Evolutionary conservation across 2,888 invertebrate genomes (phyloP), one percentile per base, ranked within the genome.

Genomic region (Erebia palarica): DNA sequence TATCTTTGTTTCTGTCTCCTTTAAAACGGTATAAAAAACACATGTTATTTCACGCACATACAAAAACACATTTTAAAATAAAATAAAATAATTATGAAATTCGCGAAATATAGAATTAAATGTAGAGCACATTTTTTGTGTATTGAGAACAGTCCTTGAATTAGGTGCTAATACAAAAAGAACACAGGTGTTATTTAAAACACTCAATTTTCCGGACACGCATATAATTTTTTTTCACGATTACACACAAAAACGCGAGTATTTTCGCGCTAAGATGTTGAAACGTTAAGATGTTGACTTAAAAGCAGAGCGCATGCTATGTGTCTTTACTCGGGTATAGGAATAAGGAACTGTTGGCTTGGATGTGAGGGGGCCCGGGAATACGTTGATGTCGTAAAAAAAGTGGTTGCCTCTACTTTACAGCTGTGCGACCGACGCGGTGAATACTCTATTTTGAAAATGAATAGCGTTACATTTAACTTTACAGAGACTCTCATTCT

Each of bases 361-460:
- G 86, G 88, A 87, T 83, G 82, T 81, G 83, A 84, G 86, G 83
- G 89, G 67, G 90, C 85, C 87, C 84, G 86, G 88, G 90, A 86
- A 88, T 89, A 89, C 88, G 90, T 89, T 88, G 89, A 86, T 84
- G 81, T 78, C 79, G 84, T 86, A 90, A 89, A 92, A 90, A 93
- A 92, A 91, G 87, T 86, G 82, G 91, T 87, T 86, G 87, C 86
- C 86, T 86, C 88, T 83, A 86, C 84, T 86, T 85, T 83, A 79
- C 81, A 82, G 78, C 76, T 78, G 79, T 77, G 78, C 73, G 78
- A 82, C 76, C 77, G 82, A 77, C 80, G 75, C 76, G 80, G 69
- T 78, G 74, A 79, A 76, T 91, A 88, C 92, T 92, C 92, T 84
- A 89, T 89, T 86, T 61, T 86, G 70, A 78, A 73, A 76, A 74